phyloP scores from a whole-genome alignment of 2,888 invertebrate species.

The Branchipolynoe longqiensis region DNA sequence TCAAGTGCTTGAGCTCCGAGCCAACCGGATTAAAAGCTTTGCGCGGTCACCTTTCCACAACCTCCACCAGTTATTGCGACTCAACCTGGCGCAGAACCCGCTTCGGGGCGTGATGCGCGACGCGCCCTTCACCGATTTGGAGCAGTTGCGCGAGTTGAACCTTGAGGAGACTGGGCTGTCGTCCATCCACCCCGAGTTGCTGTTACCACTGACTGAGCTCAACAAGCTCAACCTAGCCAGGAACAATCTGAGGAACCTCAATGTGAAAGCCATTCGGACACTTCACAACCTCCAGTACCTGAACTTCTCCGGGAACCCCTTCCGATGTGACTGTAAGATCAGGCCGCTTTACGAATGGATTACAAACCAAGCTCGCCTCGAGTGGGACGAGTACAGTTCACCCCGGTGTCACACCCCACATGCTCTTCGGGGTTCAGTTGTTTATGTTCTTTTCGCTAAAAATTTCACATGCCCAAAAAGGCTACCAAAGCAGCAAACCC shows the following conservation, averaged over 20 bases:
- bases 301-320: conserved; percentile 51
- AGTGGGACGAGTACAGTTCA: conserved; percentile 15
- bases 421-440: not conserved
- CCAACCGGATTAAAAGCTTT: conserved; percentile 5
- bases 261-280: not conserved
- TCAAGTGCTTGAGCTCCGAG: conserved; percentile 10
- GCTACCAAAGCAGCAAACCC: not conserved
- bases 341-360: conserved; percentile 8
- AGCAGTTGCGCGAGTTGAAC: conserved; percentile 7
- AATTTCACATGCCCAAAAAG: conserved; percentile 30
- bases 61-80: not conserved
- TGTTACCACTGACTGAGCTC: not conserved
- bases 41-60: not conserved
- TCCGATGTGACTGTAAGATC: conserved; percentile 50
- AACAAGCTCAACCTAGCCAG: conserved; percentile 22
- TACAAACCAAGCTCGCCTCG: not conserved
- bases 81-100: conserved; percentile 39
- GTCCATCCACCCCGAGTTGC: conserved; percentile 6
- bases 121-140: not conserved
- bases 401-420: conserved; percentile 36
- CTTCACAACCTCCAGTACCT: conserved; percentile 44
- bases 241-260: conserved; percentile 14
- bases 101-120: not conserved
- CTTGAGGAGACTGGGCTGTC: not conserved
- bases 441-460: not conserved